Percentiles rank a stretch among this genome's conserved stretches.
These are phyloP conservation scores for Stomatorhinus walkeri DNA, from an alignment of 2,797 vertebrate species.

Conservation along the genomic window DNA sequence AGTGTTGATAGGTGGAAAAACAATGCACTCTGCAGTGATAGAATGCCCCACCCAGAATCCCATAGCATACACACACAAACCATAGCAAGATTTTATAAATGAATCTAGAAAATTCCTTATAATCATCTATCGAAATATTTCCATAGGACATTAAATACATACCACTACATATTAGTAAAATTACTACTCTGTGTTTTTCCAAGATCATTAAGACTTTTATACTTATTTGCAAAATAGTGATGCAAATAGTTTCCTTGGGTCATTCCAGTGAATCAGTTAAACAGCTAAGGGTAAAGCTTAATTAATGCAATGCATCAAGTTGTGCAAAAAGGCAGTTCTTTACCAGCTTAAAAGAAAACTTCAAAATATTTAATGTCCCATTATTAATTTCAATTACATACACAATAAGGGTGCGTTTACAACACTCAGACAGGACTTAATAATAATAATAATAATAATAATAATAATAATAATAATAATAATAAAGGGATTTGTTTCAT, in stretches of 20 bases:
- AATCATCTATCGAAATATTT: neutral
- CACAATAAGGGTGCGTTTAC: neutral
- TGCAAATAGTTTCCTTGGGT: neutral
- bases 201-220: neutral
- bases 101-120: neutral
- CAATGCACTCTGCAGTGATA: neutral
- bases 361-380: neutral
- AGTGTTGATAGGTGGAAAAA: neutral
- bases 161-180: neutral
- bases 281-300: neutral
- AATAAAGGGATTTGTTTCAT: neutral
- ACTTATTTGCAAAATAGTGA: neutral
- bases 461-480: neutral
- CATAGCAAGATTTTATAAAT: no score
- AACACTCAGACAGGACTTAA: neutral
- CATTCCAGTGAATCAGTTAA: neutral
- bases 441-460: neutral
- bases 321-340: neutral
- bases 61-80: no score
- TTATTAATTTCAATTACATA: neutral
- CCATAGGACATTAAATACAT: neutral
- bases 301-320: neutral
- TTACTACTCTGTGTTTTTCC: neutral
- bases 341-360: neutral
- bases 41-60: neutral